Conservation (phyloP, 2,113 vertebrate genomes). For the Heterotilapia buettikoferi region DNA sequence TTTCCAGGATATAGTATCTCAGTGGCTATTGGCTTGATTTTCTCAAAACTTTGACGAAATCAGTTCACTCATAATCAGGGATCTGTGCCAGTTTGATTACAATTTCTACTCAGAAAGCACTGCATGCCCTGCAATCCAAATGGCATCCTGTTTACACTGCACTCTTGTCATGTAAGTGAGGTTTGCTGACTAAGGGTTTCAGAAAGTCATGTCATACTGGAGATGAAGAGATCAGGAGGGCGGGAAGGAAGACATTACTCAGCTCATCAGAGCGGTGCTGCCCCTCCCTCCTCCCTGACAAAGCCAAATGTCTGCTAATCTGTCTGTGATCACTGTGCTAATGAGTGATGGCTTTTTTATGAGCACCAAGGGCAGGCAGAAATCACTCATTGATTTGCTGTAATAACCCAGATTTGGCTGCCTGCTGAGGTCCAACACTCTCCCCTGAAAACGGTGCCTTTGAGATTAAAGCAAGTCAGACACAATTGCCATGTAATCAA, state of each 20-base stretch:
- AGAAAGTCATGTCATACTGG: conserved; percentile 29
- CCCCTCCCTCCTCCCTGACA: conserved; percentile 17
- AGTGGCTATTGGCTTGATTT: background rate
- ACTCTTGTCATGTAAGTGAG: conserved; percentile 15
- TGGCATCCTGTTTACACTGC: background rate
- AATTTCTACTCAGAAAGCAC: background rate
- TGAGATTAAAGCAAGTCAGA: conserved; percentile 66
- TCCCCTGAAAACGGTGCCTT: conserved; percentile 13
- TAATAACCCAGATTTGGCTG: conserved; percentile 55
- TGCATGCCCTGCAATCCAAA: background rate
- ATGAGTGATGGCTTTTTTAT: conserved; percentile 56
- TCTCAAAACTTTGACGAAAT: background rate
- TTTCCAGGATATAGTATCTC: background rate
- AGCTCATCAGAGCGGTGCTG: conserved; percentile 34
- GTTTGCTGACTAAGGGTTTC: conserved; percentile 46
- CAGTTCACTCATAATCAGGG: background rate
- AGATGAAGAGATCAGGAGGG: conserved; percentile 51
- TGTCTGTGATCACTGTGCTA: conserved; percentile 48
- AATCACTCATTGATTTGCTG: conserved; percentile 52
- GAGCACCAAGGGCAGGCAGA: conserved; percentile 11
- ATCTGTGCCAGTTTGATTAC: background rate
- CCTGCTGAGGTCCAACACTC: background rate
- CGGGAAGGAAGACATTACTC: conserved; percentile 47
- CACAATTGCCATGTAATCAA: conserved; percentile 65
- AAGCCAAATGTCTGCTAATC: conserved; percentile 49